Evolutionary conservation across 1,140 invertebrate species (phyloP).

Genomic region (Notospermus geniculatus): DNA sequence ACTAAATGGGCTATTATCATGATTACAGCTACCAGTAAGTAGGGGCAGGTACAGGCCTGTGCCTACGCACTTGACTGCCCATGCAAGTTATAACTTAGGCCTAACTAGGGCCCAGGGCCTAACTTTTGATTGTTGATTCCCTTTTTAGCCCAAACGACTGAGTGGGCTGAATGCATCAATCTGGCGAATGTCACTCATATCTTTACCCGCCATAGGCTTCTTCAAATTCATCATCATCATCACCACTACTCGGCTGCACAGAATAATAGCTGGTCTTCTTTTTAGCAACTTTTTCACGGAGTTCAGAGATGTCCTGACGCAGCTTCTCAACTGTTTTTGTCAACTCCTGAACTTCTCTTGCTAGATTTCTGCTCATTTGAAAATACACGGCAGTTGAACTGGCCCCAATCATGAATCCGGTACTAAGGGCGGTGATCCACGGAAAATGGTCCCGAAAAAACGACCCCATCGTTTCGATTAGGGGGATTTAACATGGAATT

Average conservation of each 20-base stretch:
- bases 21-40: too few relatives aligned
- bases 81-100: too few relatives aligned
- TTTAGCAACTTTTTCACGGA: constrained; percentile 1
- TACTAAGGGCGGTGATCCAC: constrained; percentile 3
- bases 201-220: constrained; percentile 14
- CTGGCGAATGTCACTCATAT: too few relatives aligned
- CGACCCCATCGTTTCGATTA: background rate
- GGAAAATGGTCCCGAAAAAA: constrained; percentile 4
- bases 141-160: too few relatives aligned
- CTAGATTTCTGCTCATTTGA: background rate
- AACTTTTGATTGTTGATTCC: too few relatives aligned
- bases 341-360: background rate
- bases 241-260: constrained; percentile 16
- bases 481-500: background rate
- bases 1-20: too few relatives aligned
- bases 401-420: constrained; percentile 5
- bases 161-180: too few relatives aligned
- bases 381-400: constrained; percentile 2
- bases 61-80: too few relatives aligned
- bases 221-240: constrained; percentile 23
- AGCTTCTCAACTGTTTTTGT: background rate
- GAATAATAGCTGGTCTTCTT: constrained; percentile 4
- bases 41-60: too few relatives aligned
- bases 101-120: too few relatives aligned
- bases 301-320: background rate